Evolutionary conservation across 1,140 invertebrate species (phyloP), one percentile per base, ranked within the genome.

Genomic region (Rhizoglyphus robini): DNA sequence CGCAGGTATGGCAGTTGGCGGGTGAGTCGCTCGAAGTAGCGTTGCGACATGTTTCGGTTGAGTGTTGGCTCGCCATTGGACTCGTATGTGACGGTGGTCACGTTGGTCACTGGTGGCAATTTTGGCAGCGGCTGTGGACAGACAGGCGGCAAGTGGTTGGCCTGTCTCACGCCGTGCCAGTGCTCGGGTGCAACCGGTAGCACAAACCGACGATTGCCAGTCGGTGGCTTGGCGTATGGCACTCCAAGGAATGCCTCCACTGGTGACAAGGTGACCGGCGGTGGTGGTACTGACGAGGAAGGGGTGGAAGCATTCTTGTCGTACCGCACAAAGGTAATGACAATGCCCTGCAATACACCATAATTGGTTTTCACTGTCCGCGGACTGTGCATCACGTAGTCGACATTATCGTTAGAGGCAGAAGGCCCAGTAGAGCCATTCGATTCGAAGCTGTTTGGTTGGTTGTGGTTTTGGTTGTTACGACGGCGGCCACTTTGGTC

Each of bases 141-240:
- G 3, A 75, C 74, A 1, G 73, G 65, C 23, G 68, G 67, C 41
- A 72, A 69, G 4, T 68, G 46, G 29, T 76, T 68, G 48, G 76
- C 72, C 41, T 72, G 75, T 88, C 87, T 25, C 85, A 87, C 74
- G 85, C 83, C 61, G 88, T 83, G 8, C 91, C 85, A 72, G 78
- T 85, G 77, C 84, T 83, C 63, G 83, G 90, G 69, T 47, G 86
- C 90, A 1, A 92, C 89, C 8, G 92, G 90, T 13, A 91, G 90
- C 89, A 96, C 95, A 73, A 96, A 95, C 32, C 94, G 80, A 30
- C 96, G 78, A 59, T 84, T 85, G 15, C 90, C 90, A 1, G 88
- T 79, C 4, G 92, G 93, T 34, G 94, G 88, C 27, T 89, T 91
- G 11, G 93, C 95, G 74, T 97, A 98, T 38, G 71, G 71, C n/a